These are phyloP conservation scores for Drosophila quadrilineata DNA, from an alignment of 1,140 invertebrate genomes.

Conservation along the genomic window DNA sequence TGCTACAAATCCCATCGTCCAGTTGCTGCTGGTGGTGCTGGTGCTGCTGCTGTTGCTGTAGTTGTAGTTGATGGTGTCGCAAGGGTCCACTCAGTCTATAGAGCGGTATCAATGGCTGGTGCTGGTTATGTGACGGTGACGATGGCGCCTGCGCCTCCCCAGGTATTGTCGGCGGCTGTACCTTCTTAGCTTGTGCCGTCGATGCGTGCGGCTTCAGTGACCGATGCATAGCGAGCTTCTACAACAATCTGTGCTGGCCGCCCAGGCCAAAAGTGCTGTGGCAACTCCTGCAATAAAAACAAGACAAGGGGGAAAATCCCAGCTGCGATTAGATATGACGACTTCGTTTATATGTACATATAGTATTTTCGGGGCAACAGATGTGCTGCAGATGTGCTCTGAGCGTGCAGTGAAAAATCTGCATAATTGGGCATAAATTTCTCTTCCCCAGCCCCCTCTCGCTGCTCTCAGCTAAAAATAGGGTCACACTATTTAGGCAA, in stretches of 20 bases:
- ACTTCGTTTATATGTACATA: too few species aligned
- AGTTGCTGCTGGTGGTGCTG: slow-evolving; percentile 47
- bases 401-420: slow-evolving; percentile 43
- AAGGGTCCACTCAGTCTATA: slow-evolving; percentile 63
- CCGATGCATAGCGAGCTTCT: slow-evolving; percentile 85
- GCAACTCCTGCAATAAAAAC: slow-evolving; percentile 51
- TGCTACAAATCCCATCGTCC: slow-evolving; percentile 68
- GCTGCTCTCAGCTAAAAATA: slow-evolving; percentile 67
- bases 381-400: slow-evolving; percentile 67
- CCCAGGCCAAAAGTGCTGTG: slow-evolving; percentile 47
- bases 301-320: neutral
- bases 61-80: slow-evolving; percentile 56
- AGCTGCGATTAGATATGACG: slow-evolving; percentile 40
- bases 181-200: slow-evolving; percentile 88
- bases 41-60: slow-evolving; percentile 25
- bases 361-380: slow-evolving; percentile 15
- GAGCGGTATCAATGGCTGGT: slow-evolving; percentile 83
- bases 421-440: slow-evolving; percentile 73
- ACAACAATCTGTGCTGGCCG: slow-evolving; percentile 16
- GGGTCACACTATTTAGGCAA: slow-evolving; percentile 61
- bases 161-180: slow-evolving; percentile 90
- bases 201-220: slow-evolving; percentile 86
- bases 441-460: too few species aligned
- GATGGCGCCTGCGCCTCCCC: slow-evolving; percentile 84
- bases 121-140: slow-evolving; percentile 81